Percentiles rank a stretch among this genome's conserved stretches.
phyloP scores from a whole-genome alignment of 2,797 vertebrate species.

The Rhadinocentrus ornatus region DNA sequence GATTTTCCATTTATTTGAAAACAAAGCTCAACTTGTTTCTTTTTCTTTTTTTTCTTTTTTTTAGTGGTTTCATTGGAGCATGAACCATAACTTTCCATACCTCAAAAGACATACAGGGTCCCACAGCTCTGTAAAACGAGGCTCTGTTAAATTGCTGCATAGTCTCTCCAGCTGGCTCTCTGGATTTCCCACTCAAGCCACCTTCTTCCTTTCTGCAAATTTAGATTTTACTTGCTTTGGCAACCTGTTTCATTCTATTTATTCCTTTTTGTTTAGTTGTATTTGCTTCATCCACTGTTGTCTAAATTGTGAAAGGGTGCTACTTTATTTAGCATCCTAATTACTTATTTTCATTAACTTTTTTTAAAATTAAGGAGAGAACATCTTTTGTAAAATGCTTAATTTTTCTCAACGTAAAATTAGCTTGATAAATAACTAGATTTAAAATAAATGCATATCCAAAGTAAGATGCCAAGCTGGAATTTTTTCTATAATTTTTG shows the following conservation, averaged over 20 bases:
- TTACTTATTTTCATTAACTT: not conserved
- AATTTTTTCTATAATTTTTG: no score
- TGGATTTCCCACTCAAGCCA: slow-evolving; percentile 41
- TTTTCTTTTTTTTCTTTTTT: slow-evolving; percentile 50
- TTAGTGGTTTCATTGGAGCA: slow-evolving; percentile 52
- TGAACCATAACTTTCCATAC: slow-evolving; percentile 60
- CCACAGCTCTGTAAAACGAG: slow-evolving; percentile 69
- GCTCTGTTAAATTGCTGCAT: slow-evolving; percentile 68
- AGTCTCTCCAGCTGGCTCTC: slow-evolving; percentile 45
- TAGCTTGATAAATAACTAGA: not conserved
- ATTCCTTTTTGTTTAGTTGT: not conserved
- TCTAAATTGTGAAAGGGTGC: not conserved
- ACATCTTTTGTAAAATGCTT: no score
- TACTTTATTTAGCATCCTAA: not conserved
- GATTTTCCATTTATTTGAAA: slow-evolving; percentile 35
- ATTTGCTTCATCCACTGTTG: not conserved
- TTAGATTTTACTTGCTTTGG: slow-evolving; percentile 43
- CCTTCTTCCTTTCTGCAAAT: slow-evolving; percentile 64
- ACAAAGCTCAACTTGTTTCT: slow-evolving; percentile 40
- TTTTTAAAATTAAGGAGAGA: not conserved
- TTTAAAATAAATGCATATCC: not conserved
- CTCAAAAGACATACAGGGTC: slow-evolving; percentile 76
- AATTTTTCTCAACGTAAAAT: no score
- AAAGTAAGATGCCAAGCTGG: not conserved
- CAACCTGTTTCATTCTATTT: slow-evolving; percentile 31